Evolutionary conservation across 2,888 invertebrate species (phyloP), one percentile per base, ranked within the genome.

Genomic region (Coelinius sp.): DNA sequence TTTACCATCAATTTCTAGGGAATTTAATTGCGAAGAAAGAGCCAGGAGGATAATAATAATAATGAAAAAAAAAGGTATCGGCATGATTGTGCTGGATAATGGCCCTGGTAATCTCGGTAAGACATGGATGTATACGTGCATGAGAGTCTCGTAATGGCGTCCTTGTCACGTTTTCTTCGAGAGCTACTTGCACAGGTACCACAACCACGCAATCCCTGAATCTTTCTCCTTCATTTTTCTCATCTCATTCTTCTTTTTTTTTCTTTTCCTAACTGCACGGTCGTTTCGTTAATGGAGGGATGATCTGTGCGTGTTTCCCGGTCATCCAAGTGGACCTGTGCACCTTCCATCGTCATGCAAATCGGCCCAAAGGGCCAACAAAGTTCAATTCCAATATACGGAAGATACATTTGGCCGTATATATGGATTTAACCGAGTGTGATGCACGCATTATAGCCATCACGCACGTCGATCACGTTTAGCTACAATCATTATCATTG

Each of bases 381-480:
- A 59, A 65, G 68, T 56, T 71, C 74, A 66, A 17, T 7, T 56
- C 8, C 6, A 12, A n/a, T n/a, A n/a, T 5, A 56, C 53, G 31
- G 56, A 14, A 56, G 14, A 56, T 52, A 52, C 31, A 27, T 27
- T 25, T 17, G 27, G 20, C 25, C 20, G 25, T n/a, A n/a, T n/a
- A n/a, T n/a, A n/a, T n/a, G n/a, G n/a, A n/a, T n/a, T n/a, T n/a
- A n/a, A n/a, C n/a, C 12, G 8, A 56, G 56, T 24, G 27, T 27
- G 25, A 17, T 27, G 20, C 46, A 52, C 49, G 66, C 31, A 66
- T 46, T 65, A 24, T 20, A 66, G 14, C n/a, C 53, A 79, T 78
- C 81, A 79, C 77, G 78, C 78, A 81, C 82, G 84, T 84, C 84
- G 83, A 84, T 85, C 84, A 84, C 83, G 84, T 81, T 82, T 77